Evolutionary conservation across 37 sponge, comb jelly and placozoan genomes (phyloP).

Genomic region (Chondrilla cf. caribensis): DNA sequence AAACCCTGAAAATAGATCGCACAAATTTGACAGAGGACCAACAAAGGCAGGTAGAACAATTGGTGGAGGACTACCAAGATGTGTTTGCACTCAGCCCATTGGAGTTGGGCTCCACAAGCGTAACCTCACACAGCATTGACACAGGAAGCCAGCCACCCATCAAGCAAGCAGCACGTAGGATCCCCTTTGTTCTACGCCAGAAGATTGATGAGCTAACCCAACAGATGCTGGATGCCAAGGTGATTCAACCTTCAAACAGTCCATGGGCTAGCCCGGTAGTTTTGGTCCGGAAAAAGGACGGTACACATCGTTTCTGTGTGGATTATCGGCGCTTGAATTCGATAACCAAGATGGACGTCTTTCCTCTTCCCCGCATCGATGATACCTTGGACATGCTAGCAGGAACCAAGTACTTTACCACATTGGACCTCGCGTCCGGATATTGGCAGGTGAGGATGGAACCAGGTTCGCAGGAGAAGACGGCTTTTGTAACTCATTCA

Average conservation of each 20-base stretch:
- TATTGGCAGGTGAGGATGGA: constrained; percentile 40
- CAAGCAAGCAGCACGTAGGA: constrained; percentile 34
- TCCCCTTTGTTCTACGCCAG: constrained; percentile 25
- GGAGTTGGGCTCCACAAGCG: constrained; percentile 32
- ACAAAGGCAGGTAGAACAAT: not conserved
- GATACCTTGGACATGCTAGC: constrained; percentile 29
- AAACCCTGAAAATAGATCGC: no score
- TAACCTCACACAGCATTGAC: constrained; percentile 28
- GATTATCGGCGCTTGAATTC: constrained; percentile 56
- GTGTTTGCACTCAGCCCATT: constrained; percentile 34
- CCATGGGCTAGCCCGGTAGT: constrained; percentile 64
- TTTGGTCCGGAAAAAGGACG: constrained; percentile 46
- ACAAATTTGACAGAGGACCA: not conserved
- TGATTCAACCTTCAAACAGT: constrained; percentile 39
- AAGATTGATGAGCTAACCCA: constrained; percentile 31
- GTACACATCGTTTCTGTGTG: constrained; percentile 40
- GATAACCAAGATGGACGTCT: constrained; percentile 49
- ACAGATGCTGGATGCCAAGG: constrained; percentile 42
- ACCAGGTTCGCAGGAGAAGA: constrained; percentile 24
- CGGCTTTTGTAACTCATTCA: constrained; percentile 33
- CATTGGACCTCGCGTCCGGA: constrained; percentile 34
- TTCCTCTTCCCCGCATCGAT: constrained; percentile 55
- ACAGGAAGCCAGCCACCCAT: constrained; percentile 41
- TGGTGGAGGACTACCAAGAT: not conserved
- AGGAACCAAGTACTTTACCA: constrained; percentile 25